phyloP scores from a whole-genome alignment of 2,797 vertebrate species.

The Crocidura indochinensis region DNA sequence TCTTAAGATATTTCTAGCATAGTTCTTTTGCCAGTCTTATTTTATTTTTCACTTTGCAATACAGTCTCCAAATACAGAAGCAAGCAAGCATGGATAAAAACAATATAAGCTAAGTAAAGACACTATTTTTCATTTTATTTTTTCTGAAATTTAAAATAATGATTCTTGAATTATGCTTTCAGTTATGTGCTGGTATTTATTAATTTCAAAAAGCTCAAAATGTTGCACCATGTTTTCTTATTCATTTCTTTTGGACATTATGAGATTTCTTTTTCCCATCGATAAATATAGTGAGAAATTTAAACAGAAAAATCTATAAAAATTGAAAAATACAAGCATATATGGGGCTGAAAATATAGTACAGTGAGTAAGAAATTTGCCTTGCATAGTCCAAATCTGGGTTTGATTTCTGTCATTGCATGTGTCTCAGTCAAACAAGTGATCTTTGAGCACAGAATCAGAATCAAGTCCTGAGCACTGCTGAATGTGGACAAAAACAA shows the following conservation, averaged over 20 bases:
- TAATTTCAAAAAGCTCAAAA: slow-evolving; percentile 62
- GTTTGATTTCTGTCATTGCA: too few species aligned
- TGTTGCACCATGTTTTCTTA: not conserved
- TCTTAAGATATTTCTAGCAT: slow-evolving; percentile 58
- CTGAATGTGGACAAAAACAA: too few species aligned
- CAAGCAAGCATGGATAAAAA: slow-evolving; percentile 56
- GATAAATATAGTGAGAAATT: slow-evolving; percentile 1
- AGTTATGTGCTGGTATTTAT: slow-evolving; percentile 59
- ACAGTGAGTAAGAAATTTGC: too few species aligned
- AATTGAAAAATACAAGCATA: not conserved
- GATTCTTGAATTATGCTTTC: slow-evolving; percentile 70
- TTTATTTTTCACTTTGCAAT: slow-evolving; percentile 59
- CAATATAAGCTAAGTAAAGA: slow-evolving; percentile 72
- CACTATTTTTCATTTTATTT: slow-evolving; percentile 68
- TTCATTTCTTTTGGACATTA: not conserved
- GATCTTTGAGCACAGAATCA: too few species aligned
- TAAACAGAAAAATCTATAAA: slow-evolving; percentile 39
- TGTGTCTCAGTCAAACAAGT: too few species aligned
- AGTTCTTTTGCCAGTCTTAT: slow-evolving; percentile 55
- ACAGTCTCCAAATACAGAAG: slow-evolving; percentile 56
- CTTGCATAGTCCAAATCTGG: too few species aligned
- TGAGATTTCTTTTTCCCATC: not conserved
- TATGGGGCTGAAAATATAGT: not conserved
- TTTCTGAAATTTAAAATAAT: slow-evolving; percentile 8
- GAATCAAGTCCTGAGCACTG: too few species aligned